Evolutionary conservation across 2,113 vertebrate species (phyloP).

Genomic region (Apaloderma vittatum): DNA sequence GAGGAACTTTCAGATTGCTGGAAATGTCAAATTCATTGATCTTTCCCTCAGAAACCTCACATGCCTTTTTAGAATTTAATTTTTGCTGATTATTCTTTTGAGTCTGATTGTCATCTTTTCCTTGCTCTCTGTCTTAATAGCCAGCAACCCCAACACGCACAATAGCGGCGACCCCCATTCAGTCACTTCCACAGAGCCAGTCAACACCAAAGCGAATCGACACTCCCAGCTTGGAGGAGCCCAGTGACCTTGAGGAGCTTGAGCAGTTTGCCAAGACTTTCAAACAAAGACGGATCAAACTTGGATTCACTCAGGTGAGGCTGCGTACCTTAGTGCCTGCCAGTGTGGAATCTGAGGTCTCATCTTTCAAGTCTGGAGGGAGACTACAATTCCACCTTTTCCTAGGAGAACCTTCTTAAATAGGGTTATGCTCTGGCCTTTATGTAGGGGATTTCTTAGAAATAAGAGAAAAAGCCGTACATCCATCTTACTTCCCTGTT

Average conservation of each 20-base stretch:
- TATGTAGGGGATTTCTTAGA: conserved; percentile 42
- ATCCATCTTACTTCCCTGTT: conserved; percentile 52
- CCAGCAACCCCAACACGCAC: conserved; percentile 98
- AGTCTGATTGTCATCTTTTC: background rate
- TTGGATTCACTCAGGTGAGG: conserved; percentile 98
- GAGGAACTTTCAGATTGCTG: background rate
- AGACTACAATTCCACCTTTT: conserved; percentile 28
- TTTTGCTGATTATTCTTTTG: background rate
- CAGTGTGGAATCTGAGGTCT: conserved; percentile 35
- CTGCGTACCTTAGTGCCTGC: conserved; percentile 13
- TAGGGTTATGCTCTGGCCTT: conserved; percentile 43
- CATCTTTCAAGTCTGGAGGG: conserved; percentile 59
- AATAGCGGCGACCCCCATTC: conserved; percentile 93
- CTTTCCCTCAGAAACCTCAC: background rate
- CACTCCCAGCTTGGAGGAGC: conserved; percentile 97
- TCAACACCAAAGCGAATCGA: conserved; percentile 97
- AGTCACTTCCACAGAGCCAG: conserved; percentile 95
- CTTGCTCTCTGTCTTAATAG: conserved; percentile 74
- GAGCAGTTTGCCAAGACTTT: conserved; percentile 99
- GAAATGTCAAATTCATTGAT: background rate
- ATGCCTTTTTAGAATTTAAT: background rate
- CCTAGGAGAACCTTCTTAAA: conserved; percentile 27
- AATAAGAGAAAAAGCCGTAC: conserved; percentile 34
- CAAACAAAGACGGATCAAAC: conserved; percentile 99
- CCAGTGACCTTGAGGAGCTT: conserved; percentile 98